Conservation (phyloP, 2,113 vertebrate genomes). For the Chaetodon auriga region DNA sequence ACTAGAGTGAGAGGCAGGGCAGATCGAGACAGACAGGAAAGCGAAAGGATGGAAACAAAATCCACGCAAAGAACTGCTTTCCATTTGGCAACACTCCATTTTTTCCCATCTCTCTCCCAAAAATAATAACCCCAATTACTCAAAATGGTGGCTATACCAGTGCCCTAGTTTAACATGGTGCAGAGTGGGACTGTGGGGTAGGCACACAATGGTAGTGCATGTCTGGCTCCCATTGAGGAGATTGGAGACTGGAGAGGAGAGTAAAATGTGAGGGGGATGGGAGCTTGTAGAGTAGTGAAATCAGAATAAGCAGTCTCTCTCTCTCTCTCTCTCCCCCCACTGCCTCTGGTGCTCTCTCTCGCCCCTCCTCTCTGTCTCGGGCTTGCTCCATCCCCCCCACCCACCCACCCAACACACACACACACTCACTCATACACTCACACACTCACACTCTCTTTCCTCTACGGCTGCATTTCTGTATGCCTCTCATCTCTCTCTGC, state of each 20-base stretch:
- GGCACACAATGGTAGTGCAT: conserved; percentile 74
- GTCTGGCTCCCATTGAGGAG: conserved; percentile 80
- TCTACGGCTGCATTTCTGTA: conserved; percentile 69
- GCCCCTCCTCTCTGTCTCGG: conserved; percentile 71
- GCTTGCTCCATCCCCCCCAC: conserved; percentile 60
- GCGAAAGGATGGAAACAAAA: neutral
- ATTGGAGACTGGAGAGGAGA: conserved; percentile 70
- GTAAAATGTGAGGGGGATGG: conserved; percentile 81
- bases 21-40: neutral
- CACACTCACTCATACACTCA: conserved; percentile 23
- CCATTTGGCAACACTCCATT: neutral
- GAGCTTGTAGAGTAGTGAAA: conserved; percentile 76
- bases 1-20: neutral
- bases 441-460: conserved; percentile 61
- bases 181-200: conserved; percentile 72
- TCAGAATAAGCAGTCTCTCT: conserved; percentile 71
- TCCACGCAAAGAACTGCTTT: neutral
- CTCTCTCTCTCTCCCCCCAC: conserved; percentile 54
- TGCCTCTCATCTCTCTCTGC: conserved; percentile 66
- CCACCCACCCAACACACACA: neutral
- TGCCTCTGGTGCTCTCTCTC: conserved; percentile 72
- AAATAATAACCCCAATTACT: conserved; percentile 63
- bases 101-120: conserved; percentile 21
- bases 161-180: conserved; percentile 79
- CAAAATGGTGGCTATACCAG: conserved; percentile 77